Evolutionary conservation across 2,113 vertebrate genomes (phyloP), one percentile per base, ranked within the genome.

Genomic region (Syngnathus floridae): DNA sequence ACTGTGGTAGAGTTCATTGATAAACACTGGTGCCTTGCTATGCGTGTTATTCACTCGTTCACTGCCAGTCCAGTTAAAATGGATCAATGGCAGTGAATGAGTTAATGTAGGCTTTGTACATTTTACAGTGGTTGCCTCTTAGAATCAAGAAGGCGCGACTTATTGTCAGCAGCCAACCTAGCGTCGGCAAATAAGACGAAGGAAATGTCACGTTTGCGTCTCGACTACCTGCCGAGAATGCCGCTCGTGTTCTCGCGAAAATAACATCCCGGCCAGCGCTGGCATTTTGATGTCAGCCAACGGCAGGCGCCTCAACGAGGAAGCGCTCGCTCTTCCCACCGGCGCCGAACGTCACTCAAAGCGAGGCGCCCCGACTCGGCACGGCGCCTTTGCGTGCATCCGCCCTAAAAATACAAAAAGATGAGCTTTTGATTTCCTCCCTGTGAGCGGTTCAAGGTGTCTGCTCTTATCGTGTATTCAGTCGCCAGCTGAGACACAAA

Each of bases 391-490:
- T 71, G n/a, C n/a, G 49, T 68, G 26, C 26, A 31, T 31, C 26
- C 26, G 8, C 45, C 16, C 46, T 48, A 19, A 48, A 48, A 48
- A 48, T 17, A 46, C 1, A 46, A 5, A 41, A 41, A 40, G 8
- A 41, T 4, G 4, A 49, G 66, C 48, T 76, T 65, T 70, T 19
- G 37, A 78, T 78, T 79, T 75, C 76, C 79, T 84, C 73, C 72
- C 75, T 68, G 70, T 76, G 80, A 77, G 70, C 78, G 66, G 74
- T 80, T 85, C 81, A 85, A 81, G 82, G 76, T 81, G 79, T 84
- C 77, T 72, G 80, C 67, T 77, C 70, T 85, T 70, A 76, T 80
- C 75, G 70, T 66, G 70, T 83, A 82, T 79, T 82, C 81, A 81
- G 72, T 77, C 73, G 61, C 54, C 13, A 19, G 52, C 4, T 51